Base-by-base conservation (phyloP, 2,113 vertebrate genomes). In the Hyperoodon ampullatus region DNA sequence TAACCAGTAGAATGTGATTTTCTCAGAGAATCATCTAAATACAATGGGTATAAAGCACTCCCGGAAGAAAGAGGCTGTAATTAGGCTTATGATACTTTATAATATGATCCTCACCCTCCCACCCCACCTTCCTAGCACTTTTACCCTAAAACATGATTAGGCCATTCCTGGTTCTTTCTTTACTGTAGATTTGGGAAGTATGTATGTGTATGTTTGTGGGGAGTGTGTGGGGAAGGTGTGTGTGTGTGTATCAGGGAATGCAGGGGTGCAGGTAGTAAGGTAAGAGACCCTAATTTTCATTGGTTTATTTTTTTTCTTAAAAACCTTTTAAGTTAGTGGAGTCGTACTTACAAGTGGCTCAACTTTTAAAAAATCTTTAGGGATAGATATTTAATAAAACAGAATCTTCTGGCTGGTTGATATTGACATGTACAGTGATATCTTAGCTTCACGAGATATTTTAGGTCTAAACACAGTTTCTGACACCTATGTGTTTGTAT, bases 61-160 rank as follows among this genome's bases (percentile, higher is more conserved):
- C 6, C 8, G 53, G 42, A 77, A 68, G 70, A 61, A 50, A 90
- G 23, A 93, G 50, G 63, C 16, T 35, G 2, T 71, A 55, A 55
- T 96, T 78, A 71, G 26, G 35, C 10, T 47, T 72, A 94, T 71
- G 55, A 12, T 60, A 81, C 58, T 94, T 81, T 81, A 21, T 35
- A 19, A 84, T 8, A 19, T 33, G 55, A 72, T 19, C 9, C 1
- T 4, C 6, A 58, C 23, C 1, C 1, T 14, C 12, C 4, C 0
- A n/a, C 8, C n/a, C 23, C 8, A 28, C 42, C 8, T 81, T 3
- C 2, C 24, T 88, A 35, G 50, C 13, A 47, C 18, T 63, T 88
- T 55, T 18, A 39, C 26, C 35, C 30, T 87, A 5, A 35, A 66
- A 1, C n/a, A 9, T 61, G 1, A 68, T 61, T 87, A 39, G 30